These are phyloP conservation scores for Xenotilapia flavipinnis DNA, from an alignment of 2,113 vertebrate species.

Conservation along the genomic window DNA sequence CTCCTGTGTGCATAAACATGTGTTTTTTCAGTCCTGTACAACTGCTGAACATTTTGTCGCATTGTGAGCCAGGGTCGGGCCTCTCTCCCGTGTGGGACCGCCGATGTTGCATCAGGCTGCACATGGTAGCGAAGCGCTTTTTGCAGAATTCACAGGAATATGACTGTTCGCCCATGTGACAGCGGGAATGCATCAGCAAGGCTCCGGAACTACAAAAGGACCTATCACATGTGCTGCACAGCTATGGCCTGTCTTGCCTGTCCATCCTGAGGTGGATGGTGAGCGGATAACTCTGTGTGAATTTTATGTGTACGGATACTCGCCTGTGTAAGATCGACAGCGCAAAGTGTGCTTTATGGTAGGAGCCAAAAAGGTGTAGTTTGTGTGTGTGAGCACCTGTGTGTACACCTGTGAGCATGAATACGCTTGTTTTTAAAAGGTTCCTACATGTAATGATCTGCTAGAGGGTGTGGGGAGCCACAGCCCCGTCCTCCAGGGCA, in stretches of 20 bases:
- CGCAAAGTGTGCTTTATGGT: too few species aligned
- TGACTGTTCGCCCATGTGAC: background rate
- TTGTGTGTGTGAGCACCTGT: too few species aligned
- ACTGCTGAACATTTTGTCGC: background rate
- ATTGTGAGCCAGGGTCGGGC: background rate
- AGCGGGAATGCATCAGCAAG: too few species aligned
- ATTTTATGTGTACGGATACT: background rate
- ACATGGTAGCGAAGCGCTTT: background rate
- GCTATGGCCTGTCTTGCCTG: background rate
- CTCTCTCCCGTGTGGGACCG: accelerated
- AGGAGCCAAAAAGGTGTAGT: too few species aligned
- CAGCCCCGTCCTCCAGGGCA: too few species aligned
- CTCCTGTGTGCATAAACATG: background rate
- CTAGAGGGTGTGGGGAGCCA: too few species aligned
- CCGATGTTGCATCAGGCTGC: background rate
- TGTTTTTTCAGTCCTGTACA: background rate
- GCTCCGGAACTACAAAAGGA: too few species aligned
- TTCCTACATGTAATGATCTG: too few species aligned
- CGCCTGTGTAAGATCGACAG: background rate
- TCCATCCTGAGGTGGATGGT: background rate
- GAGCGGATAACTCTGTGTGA: background rate
- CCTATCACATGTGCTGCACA: background rate
- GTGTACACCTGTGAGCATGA: too few species aligned
- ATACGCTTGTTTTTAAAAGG: too few species aligned
- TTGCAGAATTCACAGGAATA: constrained; percentile 23